Evolutionary conservation across 1,140 invertebrate genomes (phyloP).

Genomic region (Mamestra configurata): DNA sequence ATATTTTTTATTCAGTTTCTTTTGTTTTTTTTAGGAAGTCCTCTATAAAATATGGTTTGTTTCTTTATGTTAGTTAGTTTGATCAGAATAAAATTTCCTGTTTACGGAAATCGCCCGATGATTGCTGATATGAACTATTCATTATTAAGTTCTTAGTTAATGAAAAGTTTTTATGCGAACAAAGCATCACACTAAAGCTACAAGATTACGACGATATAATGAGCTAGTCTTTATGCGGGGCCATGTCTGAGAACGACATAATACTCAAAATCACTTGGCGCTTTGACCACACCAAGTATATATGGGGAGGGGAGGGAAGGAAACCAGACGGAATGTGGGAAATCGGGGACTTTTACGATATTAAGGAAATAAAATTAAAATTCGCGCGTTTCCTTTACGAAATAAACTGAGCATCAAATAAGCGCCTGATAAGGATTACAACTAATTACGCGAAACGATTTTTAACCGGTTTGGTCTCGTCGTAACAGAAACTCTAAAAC

Average conservation of each 20-base stretch:
- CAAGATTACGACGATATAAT: constrained; percentile 21
- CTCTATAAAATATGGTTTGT: no score
- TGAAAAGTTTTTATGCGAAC: background rate
- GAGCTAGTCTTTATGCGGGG: background rate
- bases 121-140: background rate
- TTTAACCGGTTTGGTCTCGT: background rate
- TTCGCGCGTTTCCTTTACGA: background rate
- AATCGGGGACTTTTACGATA: background rate
- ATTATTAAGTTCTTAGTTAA: constrained; percentile 1
- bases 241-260: background rate
- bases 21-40: no score
- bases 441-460: background rate
- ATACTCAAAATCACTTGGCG: background rate
- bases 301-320: background rate
- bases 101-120: no score
- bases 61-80: no score
- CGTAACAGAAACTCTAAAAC: background rate
- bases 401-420: background rate
- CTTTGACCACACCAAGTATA: background rate
- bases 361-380: background rate
- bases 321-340: background rate
- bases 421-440: background rate
- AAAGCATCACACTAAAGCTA: background rate
- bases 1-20: no score
- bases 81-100: no score